Base-by-base conservation (phyloP, 2,888 invertebrate genomes). In the Eulithis testata region DNA sequence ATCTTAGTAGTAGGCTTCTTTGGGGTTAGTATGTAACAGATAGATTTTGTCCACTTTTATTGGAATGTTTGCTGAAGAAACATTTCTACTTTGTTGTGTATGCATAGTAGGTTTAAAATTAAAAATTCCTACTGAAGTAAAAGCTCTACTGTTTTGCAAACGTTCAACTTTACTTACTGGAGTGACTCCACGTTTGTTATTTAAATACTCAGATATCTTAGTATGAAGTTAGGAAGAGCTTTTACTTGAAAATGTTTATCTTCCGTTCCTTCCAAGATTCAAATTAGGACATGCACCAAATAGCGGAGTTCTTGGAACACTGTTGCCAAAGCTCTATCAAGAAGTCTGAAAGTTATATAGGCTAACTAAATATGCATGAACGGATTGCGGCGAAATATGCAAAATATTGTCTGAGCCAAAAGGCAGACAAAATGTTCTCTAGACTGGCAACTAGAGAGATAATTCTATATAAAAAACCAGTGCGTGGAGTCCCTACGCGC, bases 371-470 rank as follows among this genome's bases (percentile, higher is more conserved):
- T 70, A 71, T 80, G 73, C 80, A 79, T 75, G 71, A 70, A 70
- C 73, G 73, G 72, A 72, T 74, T 74, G 78, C 60, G 80, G 80
- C 54, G 72, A 77, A 79, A 72, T 78, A 76, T 75, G 67, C 60
- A 58, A 67, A 67, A 54, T 63, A 63, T 77, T 74, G 74, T 74
- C 71, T 75, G 67, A 69, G 69, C 66, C 11, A 63, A 71, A 69
- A 71, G 70, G 58, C 60, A 68, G 73, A 73, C 73, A 73, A 71
- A 69, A 71, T 68, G 71, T 77, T 79, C 40, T 40, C 2, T 9
- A 21, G 21, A 21, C 40, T 40, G 72, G 70, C 61, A 65, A 73
- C 70, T 70, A 73, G 71, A 68, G 21, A 2, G 21, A 21, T 21
- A 21, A 21, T 21, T 21, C 21, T 21, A 21, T 21, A 21, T 21